These are phyloP conservation scores for Zoanthus sociatus DNA, from an alignment of 92 coral and sea anemone species.

Conservation along the genomic window DNA sequence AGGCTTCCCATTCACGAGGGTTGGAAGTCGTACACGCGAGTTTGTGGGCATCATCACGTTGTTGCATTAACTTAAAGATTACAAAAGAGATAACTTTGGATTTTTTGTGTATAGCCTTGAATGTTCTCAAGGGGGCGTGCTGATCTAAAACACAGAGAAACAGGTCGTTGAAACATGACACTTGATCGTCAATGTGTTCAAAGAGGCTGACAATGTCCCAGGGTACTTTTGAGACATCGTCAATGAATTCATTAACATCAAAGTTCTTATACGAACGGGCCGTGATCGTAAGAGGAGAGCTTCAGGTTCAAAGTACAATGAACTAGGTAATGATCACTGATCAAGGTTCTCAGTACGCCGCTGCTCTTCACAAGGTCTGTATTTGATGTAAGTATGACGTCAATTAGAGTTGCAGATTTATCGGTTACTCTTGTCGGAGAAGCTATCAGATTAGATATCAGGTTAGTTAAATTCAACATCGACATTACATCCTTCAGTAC, in stretches of 20 bases:
- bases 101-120: constrained; percentile 59
- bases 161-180: constrained; percentile 49
- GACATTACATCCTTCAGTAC: background rate
- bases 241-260: constrained; percentile 17
- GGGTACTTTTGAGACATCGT: constrained; percentile 54
- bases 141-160: constrained; percentile 58
- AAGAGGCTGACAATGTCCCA: constrained; percentile 55
- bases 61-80: constrained; percentile 26
- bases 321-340: constrained; percentile 65
- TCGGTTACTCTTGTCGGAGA: constrained; percentile 9
- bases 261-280: constrained; percentile 35
- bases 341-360: constrained; percentile 5
- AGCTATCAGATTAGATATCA: background rate
- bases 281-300: constrained; percentile 42
- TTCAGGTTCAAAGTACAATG: constrained; percentile 47
- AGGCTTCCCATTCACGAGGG: constrained; percentile 51
- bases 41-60: constrained; percentile 34
- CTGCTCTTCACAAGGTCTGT: background rate
- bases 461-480: background rate
- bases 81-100: constrained; percentile 33
- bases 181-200: constrained; percentile 49
- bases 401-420: constrained; percentile 3
- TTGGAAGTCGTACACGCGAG: constrained; percentile 17
- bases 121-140: constrained; percentile 69
- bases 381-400: constrained; percentile 16